A percentile compares a stretch with the other conserved stretches of the same genome.
Evolutionary conservation across 2,113 vertebrate species (phyloP).

Genomic region (Lontra canadensis): DNA sequence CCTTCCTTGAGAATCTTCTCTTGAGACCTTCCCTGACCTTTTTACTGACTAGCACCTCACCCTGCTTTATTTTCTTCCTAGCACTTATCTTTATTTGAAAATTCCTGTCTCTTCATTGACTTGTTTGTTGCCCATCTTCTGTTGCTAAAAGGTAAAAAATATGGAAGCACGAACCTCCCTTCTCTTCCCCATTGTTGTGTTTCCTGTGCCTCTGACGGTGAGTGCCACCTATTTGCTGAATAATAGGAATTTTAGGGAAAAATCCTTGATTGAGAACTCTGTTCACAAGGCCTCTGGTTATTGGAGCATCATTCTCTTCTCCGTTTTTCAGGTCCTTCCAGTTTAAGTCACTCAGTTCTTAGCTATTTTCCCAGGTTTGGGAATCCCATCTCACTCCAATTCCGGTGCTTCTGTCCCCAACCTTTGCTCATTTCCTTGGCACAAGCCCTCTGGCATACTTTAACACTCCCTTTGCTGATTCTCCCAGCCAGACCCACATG

Average conservation of each 20-base stretch:
- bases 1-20: background rate
- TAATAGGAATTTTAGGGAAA: background rate
- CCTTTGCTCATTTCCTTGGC: background rate
- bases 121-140: background rate
- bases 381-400: background rate
- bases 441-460: background rate
- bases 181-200: background rate
- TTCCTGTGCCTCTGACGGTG: background rate
- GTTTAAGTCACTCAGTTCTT: background rate
- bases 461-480: background rate
- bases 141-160: background rate
- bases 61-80: background rate
- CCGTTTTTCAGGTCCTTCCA: background rate
- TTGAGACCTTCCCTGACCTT: background rate
- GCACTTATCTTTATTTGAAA: background rate
- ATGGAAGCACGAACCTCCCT: background rate
- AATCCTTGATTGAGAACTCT: background rate
- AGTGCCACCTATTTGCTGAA: background rate
- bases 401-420: background rate
- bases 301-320: background rate
- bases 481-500: background rate
- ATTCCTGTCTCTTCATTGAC: background rate
- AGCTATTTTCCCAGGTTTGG: background rate
- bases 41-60: background rate
- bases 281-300: background rate